These are phyloP conservation scores for Todus mexicanus DNA, from an alignment of 2,797 vertebrate species.

Conservation along the genomic window DNA sequence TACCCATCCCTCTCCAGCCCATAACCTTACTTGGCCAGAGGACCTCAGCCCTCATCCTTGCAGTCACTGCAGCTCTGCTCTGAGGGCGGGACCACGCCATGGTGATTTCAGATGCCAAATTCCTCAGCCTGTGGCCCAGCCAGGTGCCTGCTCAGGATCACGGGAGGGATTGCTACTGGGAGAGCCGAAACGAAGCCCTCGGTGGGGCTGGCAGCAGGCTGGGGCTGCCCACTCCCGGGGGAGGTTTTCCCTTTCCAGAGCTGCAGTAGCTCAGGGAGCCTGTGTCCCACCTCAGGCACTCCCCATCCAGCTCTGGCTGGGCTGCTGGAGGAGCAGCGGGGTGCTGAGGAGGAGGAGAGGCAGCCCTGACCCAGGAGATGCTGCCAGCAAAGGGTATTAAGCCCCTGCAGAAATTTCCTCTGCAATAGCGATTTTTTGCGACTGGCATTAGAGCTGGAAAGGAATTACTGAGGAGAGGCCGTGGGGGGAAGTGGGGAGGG, in stretches of 20 bases:
- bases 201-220: background rate
- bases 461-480: background rate
- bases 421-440: background rate
- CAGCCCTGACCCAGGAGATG: background rate
- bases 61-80: background rate
- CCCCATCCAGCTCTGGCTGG: background rate
- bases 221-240: background rate
- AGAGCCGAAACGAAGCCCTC: fast-evolving
- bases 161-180: background rate
- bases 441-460: background rate
- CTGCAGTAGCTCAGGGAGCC: background rate
- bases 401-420: background rate
- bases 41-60: fast-evolving
- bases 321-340: background rate
- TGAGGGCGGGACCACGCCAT: fast-evolving
- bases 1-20: background rate
- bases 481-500: background rate
- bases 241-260: background rate
- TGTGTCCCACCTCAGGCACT: background rate
- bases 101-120: fast-evolving
- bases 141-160: background rate
- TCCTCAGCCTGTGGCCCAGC: background rate
- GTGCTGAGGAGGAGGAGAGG: background rate
- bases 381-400: background rate
- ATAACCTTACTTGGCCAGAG: fast-evolving